Percentiles rank a stretch among this genome's conserved stretches.
Conservation (phyloP, 1,140 invertebrate genomes). For the Spodoptera litura region DNA sequence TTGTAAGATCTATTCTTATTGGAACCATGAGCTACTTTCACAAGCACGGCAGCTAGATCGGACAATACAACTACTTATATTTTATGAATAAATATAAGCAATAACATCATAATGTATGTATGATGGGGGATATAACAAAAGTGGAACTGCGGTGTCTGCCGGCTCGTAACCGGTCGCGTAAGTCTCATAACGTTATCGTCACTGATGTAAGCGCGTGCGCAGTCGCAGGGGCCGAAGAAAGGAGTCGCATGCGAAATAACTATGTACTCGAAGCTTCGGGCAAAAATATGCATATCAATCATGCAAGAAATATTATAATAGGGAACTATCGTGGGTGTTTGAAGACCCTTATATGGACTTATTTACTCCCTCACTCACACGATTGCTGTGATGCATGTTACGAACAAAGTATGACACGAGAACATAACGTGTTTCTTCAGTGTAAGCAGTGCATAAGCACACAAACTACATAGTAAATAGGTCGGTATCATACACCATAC, state of each 20-base stretch:
- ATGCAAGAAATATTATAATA: neutral
- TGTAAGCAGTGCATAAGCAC: neutral
- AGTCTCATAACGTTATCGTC: conserved; percentile 68
- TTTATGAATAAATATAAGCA: conserved; percentile 5
- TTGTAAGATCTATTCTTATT: neutral
- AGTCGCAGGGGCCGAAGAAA: conserved; percentile 41
- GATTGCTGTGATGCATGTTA: no score
- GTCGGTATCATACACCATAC: neutral
- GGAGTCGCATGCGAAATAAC: conserved; percentile 24
- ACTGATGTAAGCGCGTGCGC: conserved; percentile 68
- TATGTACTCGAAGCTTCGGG: neutral
- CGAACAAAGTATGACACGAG: no score
- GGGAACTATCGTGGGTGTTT: neutral
- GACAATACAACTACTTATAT: neutral
- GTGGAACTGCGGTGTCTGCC: conserved; percentile 28
- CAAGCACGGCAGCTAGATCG: neutral
- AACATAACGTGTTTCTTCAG: no score
- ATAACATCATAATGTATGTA: conserved; percentile 25
- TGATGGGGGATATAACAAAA: conserved; percentile 40
- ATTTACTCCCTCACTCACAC: no score
- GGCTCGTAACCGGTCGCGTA: conserved; percentile 64
- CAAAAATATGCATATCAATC: neutral
- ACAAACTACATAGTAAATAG: neutral
- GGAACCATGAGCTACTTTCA: neutral
- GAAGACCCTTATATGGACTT: no score